Conservation (phyloP, 2,113 vertebrate genomes). For the Peucedramus taeniatus region DNA sequence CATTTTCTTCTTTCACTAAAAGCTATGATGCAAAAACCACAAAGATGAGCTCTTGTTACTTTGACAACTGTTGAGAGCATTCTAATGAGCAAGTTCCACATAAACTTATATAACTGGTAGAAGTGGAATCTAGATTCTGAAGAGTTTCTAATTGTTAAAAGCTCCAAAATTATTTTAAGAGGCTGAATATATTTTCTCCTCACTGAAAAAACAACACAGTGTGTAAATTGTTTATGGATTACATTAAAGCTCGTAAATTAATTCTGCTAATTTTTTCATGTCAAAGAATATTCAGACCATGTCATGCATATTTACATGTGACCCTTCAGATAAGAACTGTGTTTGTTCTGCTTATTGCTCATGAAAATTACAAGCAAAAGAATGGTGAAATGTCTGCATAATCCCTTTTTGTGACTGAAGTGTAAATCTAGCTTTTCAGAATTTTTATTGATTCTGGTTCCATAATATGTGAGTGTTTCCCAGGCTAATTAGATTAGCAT, state of each 20-base stretch:
- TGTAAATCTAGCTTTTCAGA: background rate
- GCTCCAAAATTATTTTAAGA: background rate
- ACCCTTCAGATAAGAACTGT: background rate
- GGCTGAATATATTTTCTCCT: background rate
- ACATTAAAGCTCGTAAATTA: background rate
- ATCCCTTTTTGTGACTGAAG: background rate
- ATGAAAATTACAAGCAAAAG: background rate
- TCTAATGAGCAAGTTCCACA: background rate
- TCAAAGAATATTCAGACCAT: background rate
- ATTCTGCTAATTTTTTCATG: background rate
- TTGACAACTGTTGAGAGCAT: background rate
- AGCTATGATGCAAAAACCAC: background rate
- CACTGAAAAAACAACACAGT: background rate
- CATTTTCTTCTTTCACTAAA: background rate
- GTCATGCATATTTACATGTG: background rate
- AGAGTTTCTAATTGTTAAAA: background rate
- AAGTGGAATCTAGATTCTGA: background rate
- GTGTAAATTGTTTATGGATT: background rate
- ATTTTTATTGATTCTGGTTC: conserved; percentile 32
- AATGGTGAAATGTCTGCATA: background rate
- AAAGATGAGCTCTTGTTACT: background rate
- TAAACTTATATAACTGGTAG: background rate
- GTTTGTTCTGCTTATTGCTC: background rate
- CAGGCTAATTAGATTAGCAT: conserved; percentile 47
- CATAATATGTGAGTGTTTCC: background rate